Conservation (phyloP, 1,140 invertebrate species). For the Euschistus heros region DNA sequence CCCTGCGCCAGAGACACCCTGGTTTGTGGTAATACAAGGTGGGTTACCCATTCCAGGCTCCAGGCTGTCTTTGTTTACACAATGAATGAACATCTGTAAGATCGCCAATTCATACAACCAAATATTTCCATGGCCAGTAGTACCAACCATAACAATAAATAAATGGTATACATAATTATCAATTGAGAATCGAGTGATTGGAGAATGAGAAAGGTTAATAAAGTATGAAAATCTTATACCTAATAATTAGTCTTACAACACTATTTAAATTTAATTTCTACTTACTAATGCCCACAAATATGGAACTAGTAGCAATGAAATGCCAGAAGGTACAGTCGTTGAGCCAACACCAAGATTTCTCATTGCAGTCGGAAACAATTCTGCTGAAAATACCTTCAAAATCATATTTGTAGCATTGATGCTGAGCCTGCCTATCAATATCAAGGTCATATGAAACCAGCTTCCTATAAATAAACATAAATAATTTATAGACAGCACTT, state of each 20-base stretch:
- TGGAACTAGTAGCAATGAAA: conserved; percentile 55
- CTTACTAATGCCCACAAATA: conserved; percentile 58
- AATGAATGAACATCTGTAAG: no score
- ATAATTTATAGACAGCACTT: not conserved
- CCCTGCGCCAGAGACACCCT: no score
- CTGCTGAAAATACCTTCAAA: conserved; percentile 59
- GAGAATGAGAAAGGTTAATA: no score
- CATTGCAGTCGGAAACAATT: conserved; percentile 59
- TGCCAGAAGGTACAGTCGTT: conserved; percentile 56
- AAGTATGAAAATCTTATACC: not conserved
- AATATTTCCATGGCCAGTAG: no score
- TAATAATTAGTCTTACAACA: not conserved
- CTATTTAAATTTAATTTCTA: not conserved
- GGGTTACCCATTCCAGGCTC: no score
- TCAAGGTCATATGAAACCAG: conserved; percentile 32
- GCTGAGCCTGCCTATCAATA: conserved; percentile 57
- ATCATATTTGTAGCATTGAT: conserved; percentile 58
- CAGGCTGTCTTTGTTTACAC: no score
- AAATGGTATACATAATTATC: no score
- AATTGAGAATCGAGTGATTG: no score
- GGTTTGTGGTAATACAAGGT: no score
- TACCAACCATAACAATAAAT: no score
- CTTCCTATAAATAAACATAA: not conserved
- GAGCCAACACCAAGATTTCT: conserved; percentile 60
- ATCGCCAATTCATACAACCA: no score